Conservation (phyloP, 2,888 invertebrate species). For the Mimumesa dahlbomi region DNA sequence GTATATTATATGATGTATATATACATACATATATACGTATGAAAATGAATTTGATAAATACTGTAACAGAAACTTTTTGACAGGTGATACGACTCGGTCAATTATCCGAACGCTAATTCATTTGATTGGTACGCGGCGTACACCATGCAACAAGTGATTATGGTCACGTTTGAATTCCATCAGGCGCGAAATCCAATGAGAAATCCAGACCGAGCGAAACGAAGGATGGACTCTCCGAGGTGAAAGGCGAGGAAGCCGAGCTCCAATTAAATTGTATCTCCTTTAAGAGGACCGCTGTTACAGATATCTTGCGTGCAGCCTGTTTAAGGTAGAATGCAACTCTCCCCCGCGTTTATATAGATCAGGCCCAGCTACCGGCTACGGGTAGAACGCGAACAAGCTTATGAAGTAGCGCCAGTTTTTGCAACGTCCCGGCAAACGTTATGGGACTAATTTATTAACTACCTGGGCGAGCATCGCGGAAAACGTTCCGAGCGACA, state of each 20-base stretch:
- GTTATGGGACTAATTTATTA: constrained; percentile 66
- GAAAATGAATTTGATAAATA: too few relatives aligned
- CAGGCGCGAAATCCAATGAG: not conserved
- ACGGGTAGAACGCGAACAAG: constrained; percentile 28
- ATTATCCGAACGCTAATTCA: too few relatives aligned
- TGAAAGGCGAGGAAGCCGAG: constrained; percentile 63
- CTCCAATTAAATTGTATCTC: constrained; percentile 65
- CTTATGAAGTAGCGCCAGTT: constrained; percentile 57
- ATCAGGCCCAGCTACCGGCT: not conserved
- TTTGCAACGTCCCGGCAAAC: constrained; percentile 48
- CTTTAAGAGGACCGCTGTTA: constrained; percentile 56
- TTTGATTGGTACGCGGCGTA: too few relatives aligned
- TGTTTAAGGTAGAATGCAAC: constrained; percentile 42
- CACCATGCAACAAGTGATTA: too few relatives aligned
- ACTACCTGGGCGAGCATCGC: constrained; percentile 54
- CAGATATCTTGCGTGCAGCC: constrained; percentile 50
- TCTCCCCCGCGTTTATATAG: constrained; percentile 31
- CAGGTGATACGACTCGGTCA: too few relatives aligned
- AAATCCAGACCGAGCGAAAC: not conserved
- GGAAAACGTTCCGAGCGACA: constrained; percentile 44
- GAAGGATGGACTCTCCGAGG: constrained; percentile 53
- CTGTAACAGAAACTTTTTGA: too few relatives aligned
- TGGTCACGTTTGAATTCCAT: not conserved
- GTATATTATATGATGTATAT: too few relatives aligned
- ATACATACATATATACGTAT: too few relatives aligned